A percentile compares a stretch with the other conserved stretches of the same genome.
Conservation (phyloP, 2,888 invertebrate genomes). For the Amphipoea lucens region DNA sequence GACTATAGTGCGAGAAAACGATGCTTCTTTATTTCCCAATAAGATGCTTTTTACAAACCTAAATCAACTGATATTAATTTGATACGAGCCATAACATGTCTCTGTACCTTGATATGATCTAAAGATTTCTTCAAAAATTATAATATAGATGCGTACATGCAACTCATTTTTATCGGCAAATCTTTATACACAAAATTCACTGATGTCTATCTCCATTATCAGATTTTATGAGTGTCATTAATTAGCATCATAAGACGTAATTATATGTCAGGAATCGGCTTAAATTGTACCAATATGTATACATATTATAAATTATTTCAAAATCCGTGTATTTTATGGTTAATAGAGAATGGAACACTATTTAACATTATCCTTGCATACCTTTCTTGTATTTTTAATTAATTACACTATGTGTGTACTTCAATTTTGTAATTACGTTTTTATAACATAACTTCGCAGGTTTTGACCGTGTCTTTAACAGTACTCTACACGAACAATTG, state of each 20-base stretch:
- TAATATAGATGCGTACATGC: neutral
- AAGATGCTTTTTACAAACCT: neutral
- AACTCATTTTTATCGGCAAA: conserved; percentile 1
- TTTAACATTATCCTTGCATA: conserved; percentile 15
- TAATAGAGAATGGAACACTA: conserved; percentile 5
- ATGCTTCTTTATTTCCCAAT: neutral
- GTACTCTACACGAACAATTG: conserved; percentile 29
- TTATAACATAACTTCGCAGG: conserved; percentile 19
- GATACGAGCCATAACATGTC: neutral
- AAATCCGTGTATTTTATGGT: conserved; percentile 12
- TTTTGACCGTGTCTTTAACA: conserved; percentile 18
- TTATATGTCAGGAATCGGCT: neutral
- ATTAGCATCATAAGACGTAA: conserved; percentile 1
- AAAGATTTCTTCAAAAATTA: neutral
- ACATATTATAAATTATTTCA: neutral
- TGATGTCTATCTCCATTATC: conserved; percentile 13
- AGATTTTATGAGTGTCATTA: neutral
- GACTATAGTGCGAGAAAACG: conserved; percentile 3
- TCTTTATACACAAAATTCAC: neutral
- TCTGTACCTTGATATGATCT: conserved; percentile 2
- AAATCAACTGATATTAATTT: neutral
- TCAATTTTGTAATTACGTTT: neutral
- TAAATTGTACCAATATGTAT: neutral
- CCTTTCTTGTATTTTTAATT: conserved; percentile 9
- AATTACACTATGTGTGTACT: neutral